Base-by-base conservation (phyloP, 2,797 vertebrate genomes). In the Chromobotia macracanthus region DNA sequence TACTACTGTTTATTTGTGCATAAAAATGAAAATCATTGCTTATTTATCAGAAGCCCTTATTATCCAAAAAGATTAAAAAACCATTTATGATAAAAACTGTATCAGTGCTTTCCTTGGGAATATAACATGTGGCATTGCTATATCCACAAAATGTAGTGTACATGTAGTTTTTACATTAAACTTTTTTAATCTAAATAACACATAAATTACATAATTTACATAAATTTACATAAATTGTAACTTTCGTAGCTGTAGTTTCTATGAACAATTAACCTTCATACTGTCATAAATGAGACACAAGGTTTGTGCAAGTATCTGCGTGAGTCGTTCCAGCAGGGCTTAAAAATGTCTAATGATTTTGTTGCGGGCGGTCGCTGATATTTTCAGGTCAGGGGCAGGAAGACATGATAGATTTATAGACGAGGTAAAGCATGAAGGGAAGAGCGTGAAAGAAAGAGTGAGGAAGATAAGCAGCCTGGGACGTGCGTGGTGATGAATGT, bases 401-500 rank as follows among this genome's bases (percentile, higher is more conserved):
- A 25, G 69, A 69, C 71, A 69, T 71, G 31, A 66, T 56, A 38
- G 66, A 38, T 72, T 82, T 75, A 68, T 35, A 70, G 58, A 77
- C 56, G 76, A 77, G 53, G 18, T 44, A 44, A 48, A 60, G 53
- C 9, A 50, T 16, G 69, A 65, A 55, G 48, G 46, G 60, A 31
- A 56, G 86, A 88, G 87, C 82, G 25, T 58, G 64, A 77, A 72
- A 72, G 44, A 78, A 48, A 75, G 72, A 72, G 53, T 35, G 38
- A 51, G 61, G 72, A 66, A 70, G 77, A 82, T 82, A 71, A 65
- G 19, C 67, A 73, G 66, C 55, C 64, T 65, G 63, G 75, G 76
- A 63, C 12, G 58, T 18, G 60, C 21, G 46, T 58, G 21, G 63
- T 87, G 82, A 86, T 86, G 82, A 84, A 83, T 86, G 79, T 78